Conservation (phyloP, 2,113 vertebrate species). For the Drymodes brunneopygia region DNA sequence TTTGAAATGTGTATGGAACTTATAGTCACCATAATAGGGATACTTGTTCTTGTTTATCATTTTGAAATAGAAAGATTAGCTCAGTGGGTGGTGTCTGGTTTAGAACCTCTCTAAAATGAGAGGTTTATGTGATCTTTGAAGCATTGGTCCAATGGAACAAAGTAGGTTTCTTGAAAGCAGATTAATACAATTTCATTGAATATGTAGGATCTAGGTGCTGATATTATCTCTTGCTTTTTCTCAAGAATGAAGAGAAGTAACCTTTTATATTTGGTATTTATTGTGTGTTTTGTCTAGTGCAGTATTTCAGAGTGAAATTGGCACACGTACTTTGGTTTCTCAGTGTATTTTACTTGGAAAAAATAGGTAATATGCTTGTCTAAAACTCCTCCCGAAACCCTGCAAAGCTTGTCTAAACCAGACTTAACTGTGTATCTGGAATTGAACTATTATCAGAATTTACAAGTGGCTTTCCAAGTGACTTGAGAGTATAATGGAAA, state of each 20-base stretch:
- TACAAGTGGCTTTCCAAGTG: not conserved
- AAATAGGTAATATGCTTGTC: not conserved
- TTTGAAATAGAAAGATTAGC: not conserved
- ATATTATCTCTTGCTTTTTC: not conserved
- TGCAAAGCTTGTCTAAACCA: not conserved
- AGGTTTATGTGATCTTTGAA: not conserved
- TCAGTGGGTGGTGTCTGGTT: not conserved
- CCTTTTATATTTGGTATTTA: not conserved
- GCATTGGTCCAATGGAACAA: not conserved
- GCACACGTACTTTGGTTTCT: not conserved
- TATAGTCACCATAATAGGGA: not conserved
- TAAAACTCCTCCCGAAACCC: fast-evolving
- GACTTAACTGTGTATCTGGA: not conserved
- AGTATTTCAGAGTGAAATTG: not conserved
- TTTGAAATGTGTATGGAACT: not conserved
- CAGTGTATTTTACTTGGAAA: not conserved
- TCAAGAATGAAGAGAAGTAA: not conserved
- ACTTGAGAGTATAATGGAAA: not conserved
- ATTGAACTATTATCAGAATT: not conserved
- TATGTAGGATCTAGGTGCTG: not conserved
- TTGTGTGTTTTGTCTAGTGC: not conserved
- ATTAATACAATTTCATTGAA: not conserved
- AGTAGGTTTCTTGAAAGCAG: not conserved
- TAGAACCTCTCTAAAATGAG: not conserved
- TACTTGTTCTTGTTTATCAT: not conserved